phyloP scores from a whole-genome alignment of 1,140 invertebrate genomes.

The Monochamus saltuarius region DNA sequence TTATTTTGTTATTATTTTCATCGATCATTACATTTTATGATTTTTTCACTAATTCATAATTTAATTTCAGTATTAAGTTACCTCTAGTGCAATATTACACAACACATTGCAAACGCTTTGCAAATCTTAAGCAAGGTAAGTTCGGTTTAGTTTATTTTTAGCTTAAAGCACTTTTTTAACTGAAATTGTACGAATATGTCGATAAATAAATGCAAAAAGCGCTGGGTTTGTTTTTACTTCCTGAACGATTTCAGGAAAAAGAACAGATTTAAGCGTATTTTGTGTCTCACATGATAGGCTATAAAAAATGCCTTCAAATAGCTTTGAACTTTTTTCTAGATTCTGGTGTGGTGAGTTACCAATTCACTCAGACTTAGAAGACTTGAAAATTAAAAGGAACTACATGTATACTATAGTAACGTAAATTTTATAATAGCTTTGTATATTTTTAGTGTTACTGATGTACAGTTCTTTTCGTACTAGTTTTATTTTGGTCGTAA shows the following conservation, averaged over 20 bases:
- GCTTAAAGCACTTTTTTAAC: background rate
- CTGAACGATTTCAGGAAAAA: too few relatives aligned
- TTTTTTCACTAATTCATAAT: constrained; percentile 14
- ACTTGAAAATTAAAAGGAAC: background rate
- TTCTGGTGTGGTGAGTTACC: constrained; percentile 6
- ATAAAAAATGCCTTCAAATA: background rate
- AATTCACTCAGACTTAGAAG: constrained; percentile 10
- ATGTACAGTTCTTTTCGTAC: constrained; percentile 10
- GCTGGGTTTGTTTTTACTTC: too few relatives aligned
- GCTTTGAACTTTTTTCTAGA: constrained; percentile 12
- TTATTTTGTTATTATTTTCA: constrained; percentile 12
- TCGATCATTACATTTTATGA: too few relatives aligned
- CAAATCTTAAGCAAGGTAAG: constrained; percentile 13
- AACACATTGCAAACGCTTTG: constrained; percentile 18
- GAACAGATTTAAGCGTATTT: background rate
- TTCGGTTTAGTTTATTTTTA: background rate
- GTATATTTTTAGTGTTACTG: constrained; percentile 16
- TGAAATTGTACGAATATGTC: background rate
- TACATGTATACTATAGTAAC: constrained; percentile 15
- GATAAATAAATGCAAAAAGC: too few relatives aligned
- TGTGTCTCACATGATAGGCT: background rate
- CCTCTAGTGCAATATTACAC: constrained; percentile 18
- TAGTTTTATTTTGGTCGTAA: constrained; percentile 1
- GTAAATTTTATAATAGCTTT: constrained; percentile 20
- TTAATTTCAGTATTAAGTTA: constrained; percentile 35